Evolutionary conservation across 1,140 invertebrate species (phyloP).

Genomic region (Gryllus bimaculatus): DNA sequence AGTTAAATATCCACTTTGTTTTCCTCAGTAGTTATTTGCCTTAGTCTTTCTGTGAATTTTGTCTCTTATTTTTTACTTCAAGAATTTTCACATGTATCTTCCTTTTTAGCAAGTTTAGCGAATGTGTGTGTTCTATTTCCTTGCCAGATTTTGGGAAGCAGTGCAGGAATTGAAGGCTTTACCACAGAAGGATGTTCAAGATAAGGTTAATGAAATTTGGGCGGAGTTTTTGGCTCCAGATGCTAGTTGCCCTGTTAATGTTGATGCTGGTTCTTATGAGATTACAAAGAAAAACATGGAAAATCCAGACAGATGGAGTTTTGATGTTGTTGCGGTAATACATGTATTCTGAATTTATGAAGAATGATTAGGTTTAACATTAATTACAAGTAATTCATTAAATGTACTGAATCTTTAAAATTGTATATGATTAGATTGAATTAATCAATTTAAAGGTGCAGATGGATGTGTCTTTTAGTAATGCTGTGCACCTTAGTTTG

Average conservation of each 20-base stretch:
- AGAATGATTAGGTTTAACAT: neutral
- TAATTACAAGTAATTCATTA: neutral
- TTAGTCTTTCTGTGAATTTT: neutral
- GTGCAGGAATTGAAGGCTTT: slow-evolving; percentile 86
- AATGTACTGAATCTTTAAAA: neutral
- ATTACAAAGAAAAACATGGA: slow-evolving; percentile 69
- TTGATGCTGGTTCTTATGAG: slow-evolving; percentile 83
- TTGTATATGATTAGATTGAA: too few relatives aligned
- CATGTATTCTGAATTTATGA: neutral
- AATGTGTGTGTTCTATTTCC: neutral
- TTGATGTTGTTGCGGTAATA: slow-evolving; percentile 88
- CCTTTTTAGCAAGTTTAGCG: too few relatives aligned
- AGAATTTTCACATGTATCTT: too few relatives aligned
- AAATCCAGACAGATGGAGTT: slow-evolving; percentile 84
- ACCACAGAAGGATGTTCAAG: slow-evolving; percentile 73
- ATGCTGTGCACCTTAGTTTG: too few relatives aligned
- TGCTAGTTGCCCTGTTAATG: slow-evolving; percentile 92
- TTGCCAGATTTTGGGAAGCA: slow-evolving; percentile 86
- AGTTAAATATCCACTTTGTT: neutral
- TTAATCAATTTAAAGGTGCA: too few relatives aligned
- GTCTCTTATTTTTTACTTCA: neutral
- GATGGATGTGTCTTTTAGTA: too few relatives aligned
- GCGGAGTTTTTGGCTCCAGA: slow-evolving; percentile 88
- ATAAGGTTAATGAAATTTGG: slow-evolving; percentile 87
- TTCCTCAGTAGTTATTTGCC: neutral